Evolutionary conservation across 2,113 vertebrate genomes (phyloP).

Genomic region (Gnathonemus longibarbis): DNA sequence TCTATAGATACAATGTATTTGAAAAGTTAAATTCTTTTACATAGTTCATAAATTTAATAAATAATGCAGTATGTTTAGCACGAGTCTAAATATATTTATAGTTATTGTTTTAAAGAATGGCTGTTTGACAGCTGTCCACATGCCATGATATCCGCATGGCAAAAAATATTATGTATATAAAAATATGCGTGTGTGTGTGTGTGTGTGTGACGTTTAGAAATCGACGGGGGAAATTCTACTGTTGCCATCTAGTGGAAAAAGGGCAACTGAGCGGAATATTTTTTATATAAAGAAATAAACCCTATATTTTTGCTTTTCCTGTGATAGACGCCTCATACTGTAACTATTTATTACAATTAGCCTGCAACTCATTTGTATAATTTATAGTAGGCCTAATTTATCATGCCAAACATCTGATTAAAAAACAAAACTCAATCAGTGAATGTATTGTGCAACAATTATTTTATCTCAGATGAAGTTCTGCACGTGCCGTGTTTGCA

Average conservation of each 20-base stretch:
- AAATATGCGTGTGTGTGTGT: background rate
- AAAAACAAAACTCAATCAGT: background rate
- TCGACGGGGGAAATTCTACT: slow-evolving; percentile 56
- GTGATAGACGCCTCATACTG: background rate
- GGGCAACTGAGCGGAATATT: background rate
- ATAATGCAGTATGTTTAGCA: background rate
- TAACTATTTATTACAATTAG: background rate
- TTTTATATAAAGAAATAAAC: background rate
- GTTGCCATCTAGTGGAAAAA: slow-evolving; percentile 72
- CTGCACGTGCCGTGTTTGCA: background rate
- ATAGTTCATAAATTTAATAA: background rate
- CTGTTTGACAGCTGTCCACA: slow-evolving; percentile 16
- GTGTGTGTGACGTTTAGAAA: background rate
- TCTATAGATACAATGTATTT: background rate
- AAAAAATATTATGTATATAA: slow-evolving; percentile 42
- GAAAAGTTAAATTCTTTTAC: background rate
- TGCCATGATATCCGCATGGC: slow-evolving; percentile 28
- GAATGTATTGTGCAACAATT: background rate
- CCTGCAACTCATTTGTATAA: background rate
- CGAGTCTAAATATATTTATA: background rate
- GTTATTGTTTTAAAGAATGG: background rate
- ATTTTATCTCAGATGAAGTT: background rate
- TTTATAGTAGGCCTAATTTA: background rate
- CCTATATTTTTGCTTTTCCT: background rate
- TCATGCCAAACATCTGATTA: background rate